Evolutionary conservation across 1,140 invertebrate genomes (phyloP).

Genomic region (Penaeus indicus): DNA sequence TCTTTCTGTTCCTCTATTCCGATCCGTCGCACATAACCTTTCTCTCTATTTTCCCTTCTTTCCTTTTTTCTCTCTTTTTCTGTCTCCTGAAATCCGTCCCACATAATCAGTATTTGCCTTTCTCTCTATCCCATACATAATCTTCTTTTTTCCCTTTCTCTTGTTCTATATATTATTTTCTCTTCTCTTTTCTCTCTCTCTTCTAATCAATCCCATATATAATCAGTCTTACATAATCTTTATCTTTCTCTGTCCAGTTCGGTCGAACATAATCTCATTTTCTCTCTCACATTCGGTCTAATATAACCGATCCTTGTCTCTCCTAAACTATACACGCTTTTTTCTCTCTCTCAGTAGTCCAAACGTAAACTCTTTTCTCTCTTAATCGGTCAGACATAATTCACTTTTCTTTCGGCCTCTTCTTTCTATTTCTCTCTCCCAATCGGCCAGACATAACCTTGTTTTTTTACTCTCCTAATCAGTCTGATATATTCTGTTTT

Average conservation of each 20-base stretch:
- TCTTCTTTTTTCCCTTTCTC: neutral
- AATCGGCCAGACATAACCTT: no score
- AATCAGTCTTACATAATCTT: neutral
- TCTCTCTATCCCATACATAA: neutral
- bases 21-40: neutral
- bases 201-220: neutral
- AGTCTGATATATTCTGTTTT: neutral
- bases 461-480: neutral
- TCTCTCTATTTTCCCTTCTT: no score
- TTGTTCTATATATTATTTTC: no score
- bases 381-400: no score
- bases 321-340: neutral
- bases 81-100: neutral
- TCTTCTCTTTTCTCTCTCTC: neutral
- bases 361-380: neutral
- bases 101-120: neutral
- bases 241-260: neutral
- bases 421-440: neutral
- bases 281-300: no score
- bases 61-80: neutral
- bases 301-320: no score
- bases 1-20: neutral
- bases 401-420: neutral
- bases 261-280: neutral
- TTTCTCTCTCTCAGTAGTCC: constrained; percentile 1